Evolutionary conservation across 2,888 invertebrate species (phyloP), one percentile per base, ranked within the genome.

Genomic region (Tromatobia lineatoria): DNA sequence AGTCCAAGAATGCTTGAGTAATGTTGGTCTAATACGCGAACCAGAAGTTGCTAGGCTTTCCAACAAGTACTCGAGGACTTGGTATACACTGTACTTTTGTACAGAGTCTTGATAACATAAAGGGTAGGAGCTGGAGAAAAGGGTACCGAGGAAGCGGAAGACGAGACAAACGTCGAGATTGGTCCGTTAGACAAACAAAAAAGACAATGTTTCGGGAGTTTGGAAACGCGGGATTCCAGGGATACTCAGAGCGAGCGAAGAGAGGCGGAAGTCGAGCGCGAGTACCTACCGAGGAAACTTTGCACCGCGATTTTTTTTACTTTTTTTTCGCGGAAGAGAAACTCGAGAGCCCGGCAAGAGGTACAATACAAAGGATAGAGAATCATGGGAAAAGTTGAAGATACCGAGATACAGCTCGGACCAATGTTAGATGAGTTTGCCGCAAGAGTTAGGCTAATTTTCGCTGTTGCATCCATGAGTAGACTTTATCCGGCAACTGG

Each of bases 351-450:
- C 15, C 50, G 64, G 45, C 50, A 76, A 79, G 64, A 71, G 71
- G 47, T 47, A 70, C 74, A 80, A 38, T 18, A 38, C 61, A 34
- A 57, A 82, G 75, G 82, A 82, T 59, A 15, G 81, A 79, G 84
- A 85, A 84, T 81, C 79, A 50, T 20, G 71, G 69, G 70, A 66
- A 66, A 79, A 85, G 82, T 82, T 75, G 50, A 67, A 79, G 82
- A 82, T 82, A 80, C 64, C 57, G 42, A 45, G 83, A 88, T 80
- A 78, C 78, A 89, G 88, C 89, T 90, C 88, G 87, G 89, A 91
- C 90, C 90, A 91, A 91, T 92, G 92, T 92, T 92, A 91, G 91
- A 92, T 92, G 92, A 92, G 92, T 92, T 92, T 88, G 91, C 88
- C 87, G 86, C 90, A 86, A 61, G 90, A 92, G 92, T 92, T 92